Conservation (phyloP, 2,888 invertebrate species). For the Pinctada fucata region DNA sequence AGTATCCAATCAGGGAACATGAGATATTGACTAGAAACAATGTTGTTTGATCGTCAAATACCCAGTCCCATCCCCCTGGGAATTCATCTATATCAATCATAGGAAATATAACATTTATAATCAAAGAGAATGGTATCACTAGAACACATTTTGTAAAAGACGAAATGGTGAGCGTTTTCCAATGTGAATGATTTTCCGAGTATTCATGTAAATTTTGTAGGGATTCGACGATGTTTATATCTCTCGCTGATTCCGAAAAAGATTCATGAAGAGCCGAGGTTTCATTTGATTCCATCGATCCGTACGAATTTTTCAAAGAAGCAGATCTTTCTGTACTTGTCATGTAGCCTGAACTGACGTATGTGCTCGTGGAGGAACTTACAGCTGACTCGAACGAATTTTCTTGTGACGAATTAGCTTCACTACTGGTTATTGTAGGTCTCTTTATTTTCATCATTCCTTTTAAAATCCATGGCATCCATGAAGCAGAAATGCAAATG, state of each 20-base stretch:
- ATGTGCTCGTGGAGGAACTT: neutral
- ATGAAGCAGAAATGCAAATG: neutral
- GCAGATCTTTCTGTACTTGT: neutral
- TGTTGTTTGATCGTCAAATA: neutral
- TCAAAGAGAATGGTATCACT: neutral
- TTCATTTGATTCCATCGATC: neutral
- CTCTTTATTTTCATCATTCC: neutral
- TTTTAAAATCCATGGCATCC: neutral
- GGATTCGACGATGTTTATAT: neutral
- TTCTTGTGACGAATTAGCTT: neutral
- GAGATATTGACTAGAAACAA: constrained; percentile 25
- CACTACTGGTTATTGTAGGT: neutral
- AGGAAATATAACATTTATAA: neutral
- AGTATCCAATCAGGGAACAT: constrained; percentile 17
- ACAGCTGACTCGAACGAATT: neutral
- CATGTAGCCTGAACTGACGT: neutral
- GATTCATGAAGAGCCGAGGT: neutral
- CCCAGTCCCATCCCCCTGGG: constrained; percentile 16
- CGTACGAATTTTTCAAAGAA: neutral
- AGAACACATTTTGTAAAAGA: neutral
- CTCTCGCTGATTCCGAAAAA: neutral
- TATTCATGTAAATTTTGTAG: neutral
- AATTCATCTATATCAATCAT: neutral
- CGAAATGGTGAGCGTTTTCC: neutral
- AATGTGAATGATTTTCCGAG: neutral